Conservation (phyloP, 2,797 vertebrate genomes). For the Myotis pilosus region DNA sequence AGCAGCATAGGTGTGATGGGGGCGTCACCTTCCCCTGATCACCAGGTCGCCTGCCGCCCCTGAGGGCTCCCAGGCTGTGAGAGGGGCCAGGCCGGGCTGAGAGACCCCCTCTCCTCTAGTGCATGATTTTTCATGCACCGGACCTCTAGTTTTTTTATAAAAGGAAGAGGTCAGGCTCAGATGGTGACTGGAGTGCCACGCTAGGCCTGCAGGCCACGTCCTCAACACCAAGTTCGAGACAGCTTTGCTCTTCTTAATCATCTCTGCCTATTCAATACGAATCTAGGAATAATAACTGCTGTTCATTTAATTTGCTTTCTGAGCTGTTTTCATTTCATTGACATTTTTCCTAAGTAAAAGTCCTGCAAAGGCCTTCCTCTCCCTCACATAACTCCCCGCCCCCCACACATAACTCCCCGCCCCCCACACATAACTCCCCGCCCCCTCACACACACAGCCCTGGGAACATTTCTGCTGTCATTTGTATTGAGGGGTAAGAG, state of each 20-base stretch:
- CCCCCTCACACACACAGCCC: background rate
- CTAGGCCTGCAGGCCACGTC: background rate
- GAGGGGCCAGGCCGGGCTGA: too few species aligned
- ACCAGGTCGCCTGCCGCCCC: too few species aligned
- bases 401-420: background rate
- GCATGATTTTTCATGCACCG: too few species aligned
- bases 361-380: background rate
- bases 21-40: too few species aligned
- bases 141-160: background rate
- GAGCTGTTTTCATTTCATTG: background rate
- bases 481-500: conserved; percentile 60
- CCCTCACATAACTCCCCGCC: background rate
- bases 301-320: background rate
- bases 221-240: background rate
- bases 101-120: too few species aligned
- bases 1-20: too few species aligned
- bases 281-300: background rate
- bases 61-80: too few species aligned
- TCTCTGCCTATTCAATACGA: background rate
- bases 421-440: background rate
- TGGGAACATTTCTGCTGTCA: conserved; percentile 16
- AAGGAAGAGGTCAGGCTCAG: background rate
- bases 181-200: background rate
- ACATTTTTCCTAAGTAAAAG: background rate
- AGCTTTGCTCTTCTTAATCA: background rate